Evolutionary conservation across 1,140 invertebrate species (phyloP).

Genomic region (Polyergus mexicanus): DNA sequence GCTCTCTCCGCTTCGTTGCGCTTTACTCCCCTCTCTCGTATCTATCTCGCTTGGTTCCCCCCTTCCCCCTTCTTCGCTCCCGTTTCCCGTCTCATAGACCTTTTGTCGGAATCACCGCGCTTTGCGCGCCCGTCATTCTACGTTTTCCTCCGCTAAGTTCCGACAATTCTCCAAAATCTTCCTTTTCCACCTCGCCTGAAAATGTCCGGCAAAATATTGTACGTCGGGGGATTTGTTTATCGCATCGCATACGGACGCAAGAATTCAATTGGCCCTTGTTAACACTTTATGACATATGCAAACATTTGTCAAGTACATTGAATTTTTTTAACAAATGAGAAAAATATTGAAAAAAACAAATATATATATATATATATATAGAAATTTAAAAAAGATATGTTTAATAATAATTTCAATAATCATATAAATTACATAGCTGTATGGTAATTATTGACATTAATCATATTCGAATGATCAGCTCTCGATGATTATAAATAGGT

Average conservation of each 20-base stretch:
- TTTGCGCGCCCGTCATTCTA: neutral
- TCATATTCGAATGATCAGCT: conserved; percentile 5
- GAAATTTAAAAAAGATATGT: neutral
- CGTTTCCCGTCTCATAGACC: neutral
- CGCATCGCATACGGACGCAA: conserved; percentile 18
- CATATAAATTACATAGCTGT: conserved; percentile 8
- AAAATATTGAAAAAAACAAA: neutral
- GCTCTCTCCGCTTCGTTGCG: conserved; percentile 53
- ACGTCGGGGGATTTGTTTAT: conserved; percentile 26
- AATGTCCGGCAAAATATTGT: neutral
- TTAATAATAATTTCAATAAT: neutral
- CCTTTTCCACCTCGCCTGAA: conserved; percentile 47
- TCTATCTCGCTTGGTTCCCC: neutral
- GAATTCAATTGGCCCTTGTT: conserved; percentile 27
- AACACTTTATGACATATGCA: neutral
- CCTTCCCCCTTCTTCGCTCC: neutral
- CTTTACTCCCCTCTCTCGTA: conserved; percentile 34
- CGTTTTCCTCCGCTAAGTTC: conserved; percentile 4
- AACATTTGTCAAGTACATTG: neutral
- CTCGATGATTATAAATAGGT: neutral
- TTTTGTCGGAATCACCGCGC: conserved; percentile 37
- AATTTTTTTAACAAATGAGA: neutral
- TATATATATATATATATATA: too few relatives aligned
- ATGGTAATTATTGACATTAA: conserved; percentile 28
- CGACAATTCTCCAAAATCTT: conserved; percentile 65